Evolutionary conservation across 30 jellyfish, hydroid and myxozoan species (phyloP).

Genomic region (Turritopsis dohrnii): DNA sequence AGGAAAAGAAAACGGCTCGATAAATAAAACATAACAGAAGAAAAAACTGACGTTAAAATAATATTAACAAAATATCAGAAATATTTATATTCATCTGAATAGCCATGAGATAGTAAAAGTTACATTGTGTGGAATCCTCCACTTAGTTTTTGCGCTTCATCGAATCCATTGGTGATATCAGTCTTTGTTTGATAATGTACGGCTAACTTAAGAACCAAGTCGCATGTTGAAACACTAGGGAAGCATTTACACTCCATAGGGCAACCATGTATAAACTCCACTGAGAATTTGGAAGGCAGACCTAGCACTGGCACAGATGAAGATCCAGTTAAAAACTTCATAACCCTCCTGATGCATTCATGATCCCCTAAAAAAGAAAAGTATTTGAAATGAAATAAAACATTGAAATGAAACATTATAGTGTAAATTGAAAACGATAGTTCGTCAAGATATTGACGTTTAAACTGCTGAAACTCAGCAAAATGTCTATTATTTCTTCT

Average conservation of each 20-base stretch:
- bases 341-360: not conserved
- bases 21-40: too few relatives aligned
- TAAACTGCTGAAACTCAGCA: not conserved
- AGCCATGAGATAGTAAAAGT: too few relatives aligned
- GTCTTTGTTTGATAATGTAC: conserved; percentile 15
- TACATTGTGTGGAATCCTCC: conserved; percentile 16
- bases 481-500: not conserved
- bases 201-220: not conserved
- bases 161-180: conserved; percentile 16
- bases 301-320: conserved; percentile 40
- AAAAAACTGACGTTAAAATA: too few relatives aligned
- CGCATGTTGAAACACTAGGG: conserved; percentile 41
- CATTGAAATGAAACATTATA: too few relatives aligned
- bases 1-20: too few relatives aligned
- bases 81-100: too few relatives aligned
- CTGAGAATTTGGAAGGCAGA: not conserved
- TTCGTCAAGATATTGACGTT: not conserved
- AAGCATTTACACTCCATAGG: conserved; percentile 20
- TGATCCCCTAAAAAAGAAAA: not conserved
- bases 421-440: too few relatives aligned
- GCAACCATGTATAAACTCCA: conserved; percentile 28
- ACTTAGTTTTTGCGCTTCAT: not conserved
- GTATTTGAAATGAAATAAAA: not conserved
- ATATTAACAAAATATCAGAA: not conserved
- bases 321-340: conserved; percentile 26